Conservation (phyloP, 1,140 invertebrate species). For the Drosophila novamexicana region DNA sequence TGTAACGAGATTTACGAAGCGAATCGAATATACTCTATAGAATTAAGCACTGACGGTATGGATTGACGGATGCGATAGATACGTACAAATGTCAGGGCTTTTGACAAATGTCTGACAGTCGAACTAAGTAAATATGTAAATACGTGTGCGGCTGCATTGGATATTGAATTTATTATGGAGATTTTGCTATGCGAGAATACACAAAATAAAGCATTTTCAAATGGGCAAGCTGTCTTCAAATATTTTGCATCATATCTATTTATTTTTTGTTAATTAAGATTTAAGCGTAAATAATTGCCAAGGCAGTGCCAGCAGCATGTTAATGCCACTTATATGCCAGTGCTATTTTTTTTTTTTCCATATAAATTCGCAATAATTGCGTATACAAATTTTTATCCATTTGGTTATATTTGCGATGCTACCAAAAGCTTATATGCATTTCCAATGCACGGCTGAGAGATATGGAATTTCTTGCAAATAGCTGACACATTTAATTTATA, state of each 20-base stretch:
- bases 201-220: not conserved
- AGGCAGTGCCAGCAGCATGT: not conserved
- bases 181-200: not conserved
- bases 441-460: conserved; percentile 15
- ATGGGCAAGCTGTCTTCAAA: not conserved
- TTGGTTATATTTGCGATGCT: not conserved
- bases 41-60: not conserved
- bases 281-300: conserved; percentile 7
- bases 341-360: not conserved
- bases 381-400: conserved; percentile 5
- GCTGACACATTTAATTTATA: conserved; percentile 57
- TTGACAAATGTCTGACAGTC: conserved; percentile 42
- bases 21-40: conserved; percentile 32
- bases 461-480: conserved; percentile 30
- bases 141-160: not conserved
- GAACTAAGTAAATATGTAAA: conserved; percentile 14
- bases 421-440: conserved; percentile 19
- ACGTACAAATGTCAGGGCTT: conserved; percentile 11
- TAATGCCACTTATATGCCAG: not conserved
- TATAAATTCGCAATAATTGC: conserved; percentile 5
- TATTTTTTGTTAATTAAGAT: conserved; percentile 6
- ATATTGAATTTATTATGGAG: conserved; percentile 25
- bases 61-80: conserved; percentile 33
- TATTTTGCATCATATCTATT: not conserved
- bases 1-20: conserved; percentile 23